phyloP scores from a whole-genome alignment of 1,140 invertebrate genomes.

The Camponotus vicinus region DNA sequence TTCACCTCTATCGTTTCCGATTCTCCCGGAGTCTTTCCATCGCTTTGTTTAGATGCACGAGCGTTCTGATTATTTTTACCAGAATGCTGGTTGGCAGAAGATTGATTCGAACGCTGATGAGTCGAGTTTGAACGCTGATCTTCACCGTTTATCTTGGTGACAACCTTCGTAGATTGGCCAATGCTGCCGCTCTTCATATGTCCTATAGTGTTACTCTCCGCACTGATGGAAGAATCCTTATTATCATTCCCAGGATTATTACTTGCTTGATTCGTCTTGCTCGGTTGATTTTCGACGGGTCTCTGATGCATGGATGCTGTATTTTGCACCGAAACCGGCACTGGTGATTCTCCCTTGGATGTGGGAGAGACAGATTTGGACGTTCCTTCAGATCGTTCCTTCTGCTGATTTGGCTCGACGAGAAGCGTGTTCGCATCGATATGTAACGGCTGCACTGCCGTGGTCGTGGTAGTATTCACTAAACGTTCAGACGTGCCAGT shows the following conservation, averaged over 20 bases:
- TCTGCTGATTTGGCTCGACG: slow-evolving; percentile 45
- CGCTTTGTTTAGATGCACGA: neutral
- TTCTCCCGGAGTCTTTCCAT: slow-evolving; percentile 26
- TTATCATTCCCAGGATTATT: slow-evolving; percentile 35
- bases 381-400: slow-evolving; percentile 9
- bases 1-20: neutral
- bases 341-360: slow-evolving; percentile 31
- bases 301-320: slow-evolving; percentile 12
- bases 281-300: slow-evolving; percentile 12
- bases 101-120: slow-evolving; percentile 25
- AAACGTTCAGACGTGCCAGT: slow-evolving; percentile 80
- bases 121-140: neutral
- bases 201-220: neutral
- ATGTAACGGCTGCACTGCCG: slow-evolving; percentile 82
- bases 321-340: neutral
- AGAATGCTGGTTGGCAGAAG: slow-evolving; percentile 45
- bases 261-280: neutral
- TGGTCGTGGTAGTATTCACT: slow-evolving; percentile 83
- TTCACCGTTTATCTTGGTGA: slow-evolving; percentile 19
- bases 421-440: slow-evolving; percentile 74
- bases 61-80: slow-evolving; percentile 6
- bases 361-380: slow-evolving; percentile 32
- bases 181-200: slow-evolving; percentile 55
- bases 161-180: slow-evolving; percentile 41
- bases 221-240: slow-evolving; percentile 39